Evolutionary conservation across 2,888 invertebrate genomes (phyloP).

Genomic region (Drosophila rellima): DNA sequence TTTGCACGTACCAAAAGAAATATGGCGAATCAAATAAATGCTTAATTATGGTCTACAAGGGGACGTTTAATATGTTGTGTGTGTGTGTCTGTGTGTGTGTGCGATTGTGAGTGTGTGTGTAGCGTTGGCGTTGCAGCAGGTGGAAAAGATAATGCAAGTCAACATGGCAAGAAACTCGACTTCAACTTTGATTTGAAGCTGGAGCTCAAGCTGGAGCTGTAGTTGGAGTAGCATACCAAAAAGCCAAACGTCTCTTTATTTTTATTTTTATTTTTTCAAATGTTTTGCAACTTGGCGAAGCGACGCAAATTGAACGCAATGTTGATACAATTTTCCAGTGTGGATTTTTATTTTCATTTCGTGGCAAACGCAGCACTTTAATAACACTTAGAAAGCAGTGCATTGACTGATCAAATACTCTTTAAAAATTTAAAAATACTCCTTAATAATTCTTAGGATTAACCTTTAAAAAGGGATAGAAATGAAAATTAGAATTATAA

Average conservation of each 20-base stretch:
- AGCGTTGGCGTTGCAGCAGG: constrained; percentile 74
- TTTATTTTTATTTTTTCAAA: constrained; percentile 39
- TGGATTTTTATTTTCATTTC: constrained; percentile 54
- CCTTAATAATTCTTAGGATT: too few relatives aligned
- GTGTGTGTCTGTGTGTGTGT: constrained; percentile 20
- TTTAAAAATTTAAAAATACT: background rate
- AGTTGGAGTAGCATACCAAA: constrained; percentile 29
- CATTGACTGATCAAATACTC: constrained; percentile 15
- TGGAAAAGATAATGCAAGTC: constrained; percentile 80
- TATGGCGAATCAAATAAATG: constrained; percentile 83
- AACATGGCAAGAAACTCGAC: constrained; percentile 61
- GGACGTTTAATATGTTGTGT: constrained; percentile 36
- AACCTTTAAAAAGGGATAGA: background rate
- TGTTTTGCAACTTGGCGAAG: constrained; percentile 76
- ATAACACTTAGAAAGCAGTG: background rate
- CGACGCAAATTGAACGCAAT: constrained; percentile 72
- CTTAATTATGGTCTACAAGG: constrained; percentile 75
- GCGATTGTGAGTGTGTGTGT: constrained; percentile 26
- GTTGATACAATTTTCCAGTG: constrained; percentile 72
- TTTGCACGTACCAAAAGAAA: constrained; percentile 69
- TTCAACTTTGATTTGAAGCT: constrained; percentile 21
- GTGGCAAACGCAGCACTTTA: constrained; percentile 47
- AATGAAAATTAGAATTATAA: background rate
- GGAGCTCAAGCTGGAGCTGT: constrained; percentile 12
- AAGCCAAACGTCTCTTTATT: constrained; percentile 37